phyloP scores from a whole-genome alignment of 2,797 vertebrate species.

The Heterohyrax brucei region DNA sequence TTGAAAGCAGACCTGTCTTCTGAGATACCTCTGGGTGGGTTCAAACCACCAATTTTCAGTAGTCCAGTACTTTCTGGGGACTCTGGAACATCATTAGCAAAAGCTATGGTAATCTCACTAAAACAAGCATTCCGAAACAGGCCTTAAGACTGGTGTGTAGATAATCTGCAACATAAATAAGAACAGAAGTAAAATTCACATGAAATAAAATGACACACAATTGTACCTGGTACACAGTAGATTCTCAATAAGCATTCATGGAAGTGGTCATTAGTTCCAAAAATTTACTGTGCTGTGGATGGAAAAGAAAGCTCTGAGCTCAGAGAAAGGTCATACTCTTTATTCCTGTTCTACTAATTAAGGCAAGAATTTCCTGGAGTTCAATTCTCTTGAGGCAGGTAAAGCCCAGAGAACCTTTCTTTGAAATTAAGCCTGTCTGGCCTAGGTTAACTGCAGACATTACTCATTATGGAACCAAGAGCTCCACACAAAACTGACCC shows the following conservation, averaged over 20 bases:
- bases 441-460: conserved; percentile 48
- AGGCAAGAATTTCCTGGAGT: conserved; percentile 68
- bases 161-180: conserved; percentile 41
- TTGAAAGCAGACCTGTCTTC: neutral
- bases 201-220: conserved; percentile 31
- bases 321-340: conserved; percentile 34
- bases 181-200: neutral
- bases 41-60: neutral
- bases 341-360: conserved; percentile 54
- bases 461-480: conserved; percentile 42
- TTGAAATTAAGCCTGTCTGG: conserved; percentile 61
- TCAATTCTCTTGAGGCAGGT: conserved; percentile 58
- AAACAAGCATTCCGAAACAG: conserved; percentile 57
- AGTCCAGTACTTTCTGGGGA: neutral
- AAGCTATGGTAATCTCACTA: conserved; percentile 35
- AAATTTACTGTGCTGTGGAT: neutral
- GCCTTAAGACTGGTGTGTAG: conserved; percentile 1
- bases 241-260: conserved; percentile 39
- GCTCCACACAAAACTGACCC: neutral
- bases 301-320: neutral
- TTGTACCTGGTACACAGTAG: neutral
- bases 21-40: neutral
- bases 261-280: conserved; percentile 46
- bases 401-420: conserved; percentile 47
- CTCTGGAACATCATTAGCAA: neutral